Conservation (phyloP, 1,140 invertebrate genomes). For the Pygmarrhopalites habei region DNA sequence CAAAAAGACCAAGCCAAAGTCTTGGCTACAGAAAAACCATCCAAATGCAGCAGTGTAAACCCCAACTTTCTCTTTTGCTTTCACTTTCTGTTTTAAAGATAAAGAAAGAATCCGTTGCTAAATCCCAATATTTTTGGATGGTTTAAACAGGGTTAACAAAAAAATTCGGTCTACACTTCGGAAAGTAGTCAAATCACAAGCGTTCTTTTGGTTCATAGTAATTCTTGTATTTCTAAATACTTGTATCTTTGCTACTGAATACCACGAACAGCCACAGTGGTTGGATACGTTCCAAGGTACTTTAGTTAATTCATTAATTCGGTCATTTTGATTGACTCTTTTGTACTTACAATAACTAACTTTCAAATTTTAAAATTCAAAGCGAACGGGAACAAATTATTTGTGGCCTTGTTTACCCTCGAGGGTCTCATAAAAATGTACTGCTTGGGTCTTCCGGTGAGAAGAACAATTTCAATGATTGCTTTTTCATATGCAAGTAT, state of each 20-base stretch:
- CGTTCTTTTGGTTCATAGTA: constrained; percentile 99
- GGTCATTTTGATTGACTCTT: not conserved
- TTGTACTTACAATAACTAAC: too few species aligned
- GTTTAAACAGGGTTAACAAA: constrained; percentile 20
- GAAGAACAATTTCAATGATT: constrained; percentile 21
- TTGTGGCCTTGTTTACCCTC: constrained; percentile 92
- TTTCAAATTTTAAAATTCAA: too few species aligned
- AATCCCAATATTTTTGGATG: not conserved
- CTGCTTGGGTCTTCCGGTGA: constrained; percentile 89
- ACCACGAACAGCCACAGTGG: constrained; percentile 88
- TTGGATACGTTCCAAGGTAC: constrained; percentile 91
- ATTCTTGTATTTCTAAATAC: constrained; percentile 92
- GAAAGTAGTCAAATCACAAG: constrained; percentile 81
- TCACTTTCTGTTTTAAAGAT: not conserved
- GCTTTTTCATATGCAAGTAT: not conserved
- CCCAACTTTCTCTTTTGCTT: not conserved
- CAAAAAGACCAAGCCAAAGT: not conserved
- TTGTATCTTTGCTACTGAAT: constrained; percentile 91
- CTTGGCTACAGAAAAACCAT: not conserved
- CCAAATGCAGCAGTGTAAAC: not conserved
- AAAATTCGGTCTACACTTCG: constrained; percentile 11
- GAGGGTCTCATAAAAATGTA: constrained; percentile 99
- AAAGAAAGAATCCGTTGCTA: not conserved
- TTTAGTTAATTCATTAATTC: not conserved
- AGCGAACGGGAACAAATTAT: constrained; percentile 94